Percentiles rank a stretch among this genome's conserved stretches.
Conservation (phyloP, 2,797 vertebrate species). For the Enteromius treurensis region DNA sequence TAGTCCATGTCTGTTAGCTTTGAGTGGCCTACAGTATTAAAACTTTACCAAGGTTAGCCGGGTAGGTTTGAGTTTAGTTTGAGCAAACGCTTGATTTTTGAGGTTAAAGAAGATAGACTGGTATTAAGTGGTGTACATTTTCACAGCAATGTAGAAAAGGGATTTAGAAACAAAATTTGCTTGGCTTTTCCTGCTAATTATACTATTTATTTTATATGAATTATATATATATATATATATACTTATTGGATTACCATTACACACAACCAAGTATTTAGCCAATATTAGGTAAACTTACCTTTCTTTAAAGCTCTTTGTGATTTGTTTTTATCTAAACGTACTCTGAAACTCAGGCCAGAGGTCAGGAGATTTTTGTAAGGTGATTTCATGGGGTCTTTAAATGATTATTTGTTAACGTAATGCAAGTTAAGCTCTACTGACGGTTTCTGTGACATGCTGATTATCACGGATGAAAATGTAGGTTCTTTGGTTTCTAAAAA, state of each 20-base stretch:
- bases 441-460: background rate
- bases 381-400: conserved; percentile 36
- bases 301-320: background rate
- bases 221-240: background rate
- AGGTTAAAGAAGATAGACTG: background rate
- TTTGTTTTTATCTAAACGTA: background rate
- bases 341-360: background rate
- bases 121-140: background rate
- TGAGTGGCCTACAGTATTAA: background rate
- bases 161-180: background rate
- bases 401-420: background rate
- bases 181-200: background rate
- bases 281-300: no score
- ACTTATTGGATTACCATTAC: background rate
- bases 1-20: background rate
- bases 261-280: background rate
- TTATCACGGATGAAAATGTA: background rate
- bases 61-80: conserved; percentile 11
- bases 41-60: background rate
- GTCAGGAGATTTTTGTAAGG: background rate
- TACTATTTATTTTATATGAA: background rate
- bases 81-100: background rate
- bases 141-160: background rate
- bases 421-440: conserved; percentile 27
- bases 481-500: background rate